Evolutionary conservation across 2,797 vertebrate genomes (phyloP), one percentile per base, ranked within the genome.

Genomic region (Malurus splendens): DNA sequence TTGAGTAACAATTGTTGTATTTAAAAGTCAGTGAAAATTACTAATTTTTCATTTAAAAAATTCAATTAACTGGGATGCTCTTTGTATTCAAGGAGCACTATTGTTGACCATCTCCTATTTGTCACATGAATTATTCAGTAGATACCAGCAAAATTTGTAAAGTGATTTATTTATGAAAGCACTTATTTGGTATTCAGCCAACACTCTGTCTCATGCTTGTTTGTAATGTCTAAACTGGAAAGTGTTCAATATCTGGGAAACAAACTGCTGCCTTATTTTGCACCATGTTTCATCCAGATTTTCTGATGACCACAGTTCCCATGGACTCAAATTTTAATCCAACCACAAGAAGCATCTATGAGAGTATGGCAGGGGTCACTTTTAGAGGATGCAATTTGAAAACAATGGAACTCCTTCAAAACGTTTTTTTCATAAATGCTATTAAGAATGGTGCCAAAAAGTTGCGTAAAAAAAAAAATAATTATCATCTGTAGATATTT

Each of bases 161-260:
- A 86, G 74, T 66, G 55, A 90, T 82, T 91, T 93, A 92, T 86
- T 86, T 90, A 86, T 66, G 71, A 64, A 78, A 86, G 16, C 57
- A 68, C 30, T 83, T 77, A 25, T 51, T 73, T 94, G 42, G 28
- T 86, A 86, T 83, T 91, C 88, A 75, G 66, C 44, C 77, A 93
- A 41, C n/a, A 33, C n/a, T 47, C 30, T 50, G 47, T 51, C 33
- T 64, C 55, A 57, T 78, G 32, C 30, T 86, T 90, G 57, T 92
- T 90, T 65, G 48, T 48, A 86, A 90, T 61, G 27, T 60, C 28
- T 81, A 72, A 88, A 55, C 17, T 88, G 52, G 74, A 92, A 81
- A 70, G 13, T 13, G 36, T 78, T 90, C 74, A 75, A 33, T 82
- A 70, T 57, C 38, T 81, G 44, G 36, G 12, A 81, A 86, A 70